Base-by-base conservation (phyloP, 2,888 invertebrate genomes). In the Ceriagrion tenellum region DNA sequence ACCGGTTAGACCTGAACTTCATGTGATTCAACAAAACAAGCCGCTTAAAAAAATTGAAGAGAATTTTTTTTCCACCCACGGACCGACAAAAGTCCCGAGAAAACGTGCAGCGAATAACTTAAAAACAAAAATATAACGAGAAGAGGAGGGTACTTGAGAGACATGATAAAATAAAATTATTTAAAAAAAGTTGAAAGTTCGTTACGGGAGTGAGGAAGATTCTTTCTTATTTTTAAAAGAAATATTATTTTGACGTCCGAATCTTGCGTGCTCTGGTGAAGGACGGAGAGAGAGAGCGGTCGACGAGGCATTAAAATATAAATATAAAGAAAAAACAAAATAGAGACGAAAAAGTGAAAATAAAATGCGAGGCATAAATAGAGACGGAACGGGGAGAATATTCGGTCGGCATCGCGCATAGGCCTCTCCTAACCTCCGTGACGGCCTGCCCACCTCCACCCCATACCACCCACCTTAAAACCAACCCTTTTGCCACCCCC, bases 71-170 rank as follows among this genome's bases (percentile, higher is more conserved):
- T 88, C 35, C 6, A 55, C 40, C 47, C 88, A 20, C 55, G 10
- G 3, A 26, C 69, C 13, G 26, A 30, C n/a, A 13, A 81, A 81
- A 81, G 6, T 47, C 55, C n/a, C 59, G 18, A 20, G n/a, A 69
- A 47, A 55, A 55, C 93, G 93, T 69, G 93, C 40, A 18, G 93
- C 93, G 93, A 93, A 69, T 93, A 55, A 93, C 47, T 81, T 69
- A 69, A 81, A 30, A 81, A n/a, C n/a, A 35, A 69, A 35, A 81
- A 30, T 35, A 81, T 16, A 35, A 69, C 0, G 26, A 69, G 18
- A 69, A 69, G 69, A 23, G 69, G 20, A 69, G n/a, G 69, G n/a
- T 20, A 18, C 81, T 81, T 18, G 35, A 81, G 93, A 40, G 69
- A 59, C 93, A 47, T 69, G 55, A 47, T 47, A 47, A 35, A 30